Percentiles rank a stretch among this genome's conserved stretches.
These are phyloP conservation scores for Vollenhovia emeryi DNA, from an alignment of 1,140 invertebrate genomes.

Conservation along the genomic window DNA sequence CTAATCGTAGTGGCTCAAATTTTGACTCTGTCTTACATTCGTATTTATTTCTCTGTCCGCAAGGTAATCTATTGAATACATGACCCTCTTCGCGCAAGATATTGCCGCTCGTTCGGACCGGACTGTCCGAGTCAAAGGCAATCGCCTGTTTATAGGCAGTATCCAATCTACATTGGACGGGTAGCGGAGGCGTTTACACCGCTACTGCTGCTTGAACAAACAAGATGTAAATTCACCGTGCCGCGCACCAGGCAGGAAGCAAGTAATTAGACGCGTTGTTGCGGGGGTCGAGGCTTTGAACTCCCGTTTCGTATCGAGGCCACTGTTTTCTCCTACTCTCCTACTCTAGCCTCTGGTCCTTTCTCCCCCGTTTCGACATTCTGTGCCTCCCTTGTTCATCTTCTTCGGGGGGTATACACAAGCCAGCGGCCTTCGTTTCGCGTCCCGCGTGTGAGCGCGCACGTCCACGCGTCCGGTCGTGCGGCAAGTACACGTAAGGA, in stretches of 20 bases:
- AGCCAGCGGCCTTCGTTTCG: background rate
- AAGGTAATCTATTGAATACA: conserved; percentile 45
- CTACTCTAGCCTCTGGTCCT: background rate
- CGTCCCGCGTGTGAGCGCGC: conserved; percentile 19
- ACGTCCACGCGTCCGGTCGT: conserved; percentile 61
- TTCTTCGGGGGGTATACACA: conserved; percentile 49
- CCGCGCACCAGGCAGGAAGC: conserved; percentile 77
- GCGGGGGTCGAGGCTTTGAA: conserved; percentile 80
- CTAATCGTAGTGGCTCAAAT: background rate
- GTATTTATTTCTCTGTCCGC: background rate
- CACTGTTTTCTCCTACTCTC: conserved; percentile 69
- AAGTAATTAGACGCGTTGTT: conserved; percentile 84
- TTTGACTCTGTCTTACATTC: background rate
- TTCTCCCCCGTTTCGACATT: conserved; percentile 20
- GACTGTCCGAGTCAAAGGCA: conserved; percentile 73
- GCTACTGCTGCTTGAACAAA: conserved; percentile 81
- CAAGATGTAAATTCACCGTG: conserved; percentile 82
- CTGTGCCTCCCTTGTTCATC: conserved; percentile 10
- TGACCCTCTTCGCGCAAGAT: conserved; percentile 66
- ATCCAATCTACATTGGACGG: conserved; percentile 79
- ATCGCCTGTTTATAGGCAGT: conserved; percentile 78
- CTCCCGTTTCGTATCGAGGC: conserved; percentile 79
- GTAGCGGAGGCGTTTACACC: conserved; percentile 57
- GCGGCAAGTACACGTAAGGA: conserved; percentile 61
- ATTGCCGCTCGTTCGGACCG: conserved; percentile 63